phyloP scores from a whole-genome alignment of 1,140 invertebrate genomes.

The Penaeus vannamei region DNA sequence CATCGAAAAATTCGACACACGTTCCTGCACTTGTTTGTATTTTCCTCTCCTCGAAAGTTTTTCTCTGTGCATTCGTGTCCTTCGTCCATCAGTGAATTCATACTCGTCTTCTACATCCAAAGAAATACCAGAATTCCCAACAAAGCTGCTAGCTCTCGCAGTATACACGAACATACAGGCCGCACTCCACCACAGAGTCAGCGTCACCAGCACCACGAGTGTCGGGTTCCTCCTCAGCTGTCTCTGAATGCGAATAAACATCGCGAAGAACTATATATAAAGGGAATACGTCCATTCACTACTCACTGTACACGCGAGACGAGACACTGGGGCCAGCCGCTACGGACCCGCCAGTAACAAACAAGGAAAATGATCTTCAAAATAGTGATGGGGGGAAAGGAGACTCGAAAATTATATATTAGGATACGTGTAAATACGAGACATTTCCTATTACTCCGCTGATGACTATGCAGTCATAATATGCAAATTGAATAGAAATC shows the following conservation, averaged over 20 bases:
- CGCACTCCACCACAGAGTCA: background rate
- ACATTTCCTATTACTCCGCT: no score
- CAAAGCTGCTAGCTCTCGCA: background rate
- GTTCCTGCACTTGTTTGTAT: background rate
- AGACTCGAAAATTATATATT: no score
- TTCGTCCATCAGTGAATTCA: background rate
- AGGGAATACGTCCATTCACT: no score
- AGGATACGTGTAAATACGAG: no score
- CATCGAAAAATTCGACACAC: background rate
- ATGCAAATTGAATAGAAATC: no score
- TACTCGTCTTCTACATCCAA: background rate
- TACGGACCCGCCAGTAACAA: no score
- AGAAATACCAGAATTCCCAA: background rate
- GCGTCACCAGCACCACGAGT: background rate
- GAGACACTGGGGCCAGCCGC: background rate
- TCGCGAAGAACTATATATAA: background rate
- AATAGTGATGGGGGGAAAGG: no score
- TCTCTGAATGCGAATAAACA: conserved; percentile 5
- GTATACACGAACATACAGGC: background rate
- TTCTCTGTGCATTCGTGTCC: background rate
- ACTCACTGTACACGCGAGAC: background rate
- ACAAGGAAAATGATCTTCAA: no score
- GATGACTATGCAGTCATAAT: no score
- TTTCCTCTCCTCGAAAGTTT: background rate
- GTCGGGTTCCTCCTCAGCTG: background rate